Conservation (phyloP, 2,888 invertebrate species). For the Temnothorax ravouxi region DNA sequence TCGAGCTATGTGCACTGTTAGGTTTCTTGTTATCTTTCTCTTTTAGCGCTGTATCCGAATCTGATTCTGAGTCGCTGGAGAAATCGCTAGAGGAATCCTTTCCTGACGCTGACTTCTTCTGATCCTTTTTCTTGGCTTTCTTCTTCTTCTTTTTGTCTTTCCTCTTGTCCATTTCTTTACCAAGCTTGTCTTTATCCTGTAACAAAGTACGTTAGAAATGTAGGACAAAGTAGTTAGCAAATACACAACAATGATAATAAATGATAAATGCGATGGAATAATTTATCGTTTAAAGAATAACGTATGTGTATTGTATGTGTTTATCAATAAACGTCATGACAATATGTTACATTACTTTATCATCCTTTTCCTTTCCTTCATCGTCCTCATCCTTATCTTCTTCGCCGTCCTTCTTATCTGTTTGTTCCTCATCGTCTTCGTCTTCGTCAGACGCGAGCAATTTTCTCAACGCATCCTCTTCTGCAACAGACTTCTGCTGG, state of each 20-base stretch:
- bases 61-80: conserved; percentile 83
- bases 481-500: conserved; percentile 92
- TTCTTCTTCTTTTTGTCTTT: conserved; percentile 85
- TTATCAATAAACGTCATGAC: conserved; percentile 39
- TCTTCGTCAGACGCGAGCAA: conserved; percentile 95
- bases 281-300: conserved; percentile 11
- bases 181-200: conserved; percentile 86
- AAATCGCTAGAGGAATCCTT: conserved; percentile 85
- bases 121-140: conserved; percentile 82
- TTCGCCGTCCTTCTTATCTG: conserved; percentile 92
- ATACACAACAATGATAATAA: not conserved
- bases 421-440: conserved; percentile 94
- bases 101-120: conserved; percentile 77
- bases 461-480: conserved; percentile 95
- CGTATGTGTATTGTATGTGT: not conserved
- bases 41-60: conserved; percentile 78
- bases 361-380: conserved; percentile 87
- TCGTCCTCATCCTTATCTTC: conserved; percentile 91
- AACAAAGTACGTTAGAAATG: conserved; percentile 24
- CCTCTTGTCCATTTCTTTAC: conserved; percentile 85
- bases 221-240: not conserved
- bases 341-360: conserved; percentile 86
- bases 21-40: conserved; percentile 86
- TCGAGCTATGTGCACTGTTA: conserved; percentile 88
- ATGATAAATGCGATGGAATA: not conserved